Evolutionary conservation across 2,113 vertebrate species (phyloP), one percentile per base, ranked within the genome.

Genomic region (Halichoeres trimaculatus): DNA sequence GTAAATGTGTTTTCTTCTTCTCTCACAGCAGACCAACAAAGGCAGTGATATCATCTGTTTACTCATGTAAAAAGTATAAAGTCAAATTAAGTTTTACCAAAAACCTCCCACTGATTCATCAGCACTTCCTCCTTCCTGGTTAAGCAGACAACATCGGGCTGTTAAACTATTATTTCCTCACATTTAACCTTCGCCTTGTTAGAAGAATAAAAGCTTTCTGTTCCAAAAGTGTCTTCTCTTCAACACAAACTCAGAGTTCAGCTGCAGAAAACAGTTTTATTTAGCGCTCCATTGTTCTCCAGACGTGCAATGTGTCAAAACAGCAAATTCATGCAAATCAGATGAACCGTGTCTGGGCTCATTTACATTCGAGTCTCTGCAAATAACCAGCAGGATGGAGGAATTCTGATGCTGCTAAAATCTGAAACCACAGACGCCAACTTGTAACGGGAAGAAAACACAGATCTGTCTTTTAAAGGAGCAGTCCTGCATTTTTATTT

Each of bases 251-350:
- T 48, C 45, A 48, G n/a, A 48, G 45, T 48, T 48, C 45, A 48
- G 45, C 45, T 8, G 45, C 45, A 47, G 45, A 47, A 47, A 47
- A 47, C 19, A n/a, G 19, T 48, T 48, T 48, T 48, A n/a, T 48
- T 20, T 20, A 48, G 45, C 45, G 45, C 17, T 48, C 45, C 45
- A 48, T 48, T 48, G 45, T 48, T 48, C 45, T 48, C 19, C 45
- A 48, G 45, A 48, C 45, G 19, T 48, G 45, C 45, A 20, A 13
- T 19, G 19, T 48, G 45, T 48, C 45, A 48, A 48, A 48, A 48
- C 45, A 48, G 45, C 45, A 48, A 48, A 48, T n/a, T 48, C 45
- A 48, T 48, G 45, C 45, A 48, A 48, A 48, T 48, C 45, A 48
- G 45, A 48, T 48, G 45, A 48, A 48, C 19, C 19, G 45, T 10